These are phyloP conservation scores for Hestina assimilis DNA, from an alignment of 1,140 invertebrate species.

Conservation along the genomic window DNA sequence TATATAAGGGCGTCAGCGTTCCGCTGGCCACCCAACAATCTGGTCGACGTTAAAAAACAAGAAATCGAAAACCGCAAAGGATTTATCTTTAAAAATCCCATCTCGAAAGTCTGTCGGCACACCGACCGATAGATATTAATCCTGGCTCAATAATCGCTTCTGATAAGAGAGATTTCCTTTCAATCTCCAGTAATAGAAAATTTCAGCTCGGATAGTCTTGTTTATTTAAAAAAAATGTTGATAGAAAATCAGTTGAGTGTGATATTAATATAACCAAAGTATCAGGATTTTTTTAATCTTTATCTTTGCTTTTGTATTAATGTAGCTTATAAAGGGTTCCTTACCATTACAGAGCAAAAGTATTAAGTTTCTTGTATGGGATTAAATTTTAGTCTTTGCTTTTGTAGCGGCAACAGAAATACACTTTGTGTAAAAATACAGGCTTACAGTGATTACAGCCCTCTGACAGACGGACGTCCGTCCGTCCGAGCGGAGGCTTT, in stretches of 20 bases:
- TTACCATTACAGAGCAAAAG: too few relatives aligned
- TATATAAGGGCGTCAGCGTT: slow-evolving; percentile 3
- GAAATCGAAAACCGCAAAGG: slow-evolving; percentile 39
- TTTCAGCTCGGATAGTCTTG: slow-evolving; percentile 57
- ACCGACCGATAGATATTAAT: slow-evolving; percentile 61
- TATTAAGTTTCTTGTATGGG: too few relatives aligned
- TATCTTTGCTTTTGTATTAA: too few relatives aligned
- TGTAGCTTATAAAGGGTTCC: too few relatives aligned
- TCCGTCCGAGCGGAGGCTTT: too few relatives aligned
- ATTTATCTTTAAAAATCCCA: slow-evolving; percentile 58
- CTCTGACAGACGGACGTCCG: too few relatives aligned
- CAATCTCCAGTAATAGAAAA: slow-evolving; percentile 62
- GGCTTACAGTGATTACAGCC: too few relatives aligned
- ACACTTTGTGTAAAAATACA: too few relatives aligned
- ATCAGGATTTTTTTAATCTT: background rate
- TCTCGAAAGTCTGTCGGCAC: slow-evolving; percentile 35
- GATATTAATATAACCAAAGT: slow-evolving; percentile 7
- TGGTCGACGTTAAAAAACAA: slow-evolving; percentile 31
- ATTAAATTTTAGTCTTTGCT: too few relatives aligned
- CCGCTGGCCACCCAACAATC: slow-evolving; percentile 28
- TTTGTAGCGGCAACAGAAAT: too few relatives aligned
- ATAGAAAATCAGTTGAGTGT: slow-evolving; percentile 8
- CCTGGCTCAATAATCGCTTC: slow-evolving; percentile 62
- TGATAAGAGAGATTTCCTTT: slow-evolving; percentile 68
- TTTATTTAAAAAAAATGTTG: slow-evolving; percentile 46